Conservation (phyloP, 2,797 vertebrate genomes). For the Spea hammondii region DNA sequence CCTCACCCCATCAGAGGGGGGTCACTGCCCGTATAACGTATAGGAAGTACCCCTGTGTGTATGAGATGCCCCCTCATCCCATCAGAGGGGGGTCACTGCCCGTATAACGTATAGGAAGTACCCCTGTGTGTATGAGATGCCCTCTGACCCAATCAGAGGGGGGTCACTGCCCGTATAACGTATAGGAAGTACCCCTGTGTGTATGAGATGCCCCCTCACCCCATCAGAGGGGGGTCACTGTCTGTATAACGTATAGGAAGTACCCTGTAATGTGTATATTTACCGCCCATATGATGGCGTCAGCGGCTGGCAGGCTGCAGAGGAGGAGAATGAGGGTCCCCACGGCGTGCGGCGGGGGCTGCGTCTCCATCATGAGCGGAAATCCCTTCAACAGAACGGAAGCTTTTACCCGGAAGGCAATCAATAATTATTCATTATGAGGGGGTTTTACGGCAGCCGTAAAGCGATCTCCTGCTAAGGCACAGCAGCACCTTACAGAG, state of each 20-base stretch:
- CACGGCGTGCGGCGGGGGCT: background rate
- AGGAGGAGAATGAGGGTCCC: background rate
- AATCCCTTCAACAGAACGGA: no score
- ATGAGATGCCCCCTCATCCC: background rate
- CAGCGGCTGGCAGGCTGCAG: background rate
- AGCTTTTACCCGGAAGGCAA: no score
- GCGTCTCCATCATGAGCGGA: background rate
- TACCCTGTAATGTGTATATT: background rate
- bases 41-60: background rate
- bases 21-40: background rate
- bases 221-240: background rate
- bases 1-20: background rate
- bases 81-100: conserved; percentile 1
- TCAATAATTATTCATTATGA: no score
- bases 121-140: conserved; percentile 5
- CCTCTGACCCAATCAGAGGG: background rate
- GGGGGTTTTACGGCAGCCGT: no score
- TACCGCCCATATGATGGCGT: conserved; percentile 26
- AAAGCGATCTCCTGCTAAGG: no score
- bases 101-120: background rate
- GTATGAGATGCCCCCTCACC: background rate
- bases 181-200: background rate
- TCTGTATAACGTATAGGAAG: background rate
- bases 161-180: background rate
- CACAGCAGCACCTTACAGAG: no score